These are phyloP conservation scores for Mystacides longicornis DNA, from an alignment of 2,888 invertebrate genomes.

Conservation along the genomic window DNA sequence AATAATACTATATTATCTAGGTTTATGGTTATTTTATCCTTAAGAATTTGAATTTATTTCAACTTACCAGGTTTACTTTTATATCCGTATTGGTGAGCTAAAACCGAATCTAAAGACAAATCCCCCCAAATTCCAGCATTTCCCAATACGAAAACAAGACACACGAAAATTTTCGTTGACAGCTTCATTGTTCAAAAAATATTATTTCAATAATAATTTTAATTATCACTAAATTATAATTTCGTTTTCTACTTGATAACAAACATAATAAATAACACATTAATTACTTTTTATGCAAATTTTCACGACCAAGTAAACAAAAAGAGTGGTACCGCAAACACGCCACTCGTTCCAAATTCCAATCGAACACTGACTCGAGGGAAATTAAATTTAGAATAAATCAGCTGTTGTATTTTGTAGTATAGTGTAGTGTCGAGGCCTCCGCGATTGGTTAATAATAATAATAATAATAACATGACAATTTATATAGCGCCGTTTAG, in stretches of 20 bases:
- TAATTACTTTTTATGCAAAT: not conserved
- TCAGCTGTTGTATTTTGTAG: too few species aligned
- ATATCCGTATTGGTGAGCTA: constrained; percentile 22
- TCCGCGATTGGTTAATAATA: too few species aligned
- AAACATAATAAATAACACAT: not conserved
- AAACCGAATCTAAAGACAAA: constrained; percentile 22
- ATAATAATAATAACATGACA: too few species aligned
- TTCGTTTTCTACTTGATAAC: not conserved
- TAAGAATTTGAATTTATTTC: too few species aligned
- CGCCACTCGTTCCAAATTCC: too few species aligned
- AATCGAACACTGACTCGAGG: too few species aligned
- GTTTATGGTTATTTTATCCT: too few species aligned
- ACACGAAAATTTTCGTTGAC: constrained; percentile 21
- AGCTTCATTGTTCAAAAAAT: constrained; percentile 4
- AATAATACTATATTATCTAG: too few species aligned
- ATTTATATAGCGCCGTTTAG: too few species aligned
- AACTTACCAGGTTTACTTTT: constrained; percentile 17
- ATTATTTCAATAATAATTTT: not conserved
- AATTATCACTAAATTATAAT: not conserved
- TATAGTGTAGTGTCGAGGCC: too few species aligned
- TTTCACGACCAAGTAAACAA: not conserved
- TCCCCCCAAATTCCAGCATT: constrained; percentile 25
- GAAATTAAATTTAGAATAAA: too few species aligned
- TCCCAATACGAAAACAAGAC: constrained; percentile 21
- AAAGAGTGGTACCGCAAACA: too few species aligned